Evolutionary conservation across 2,888 invertebrate genomes (phyloP).

Genomic region (Rhamnusium bicolor): DNA sequence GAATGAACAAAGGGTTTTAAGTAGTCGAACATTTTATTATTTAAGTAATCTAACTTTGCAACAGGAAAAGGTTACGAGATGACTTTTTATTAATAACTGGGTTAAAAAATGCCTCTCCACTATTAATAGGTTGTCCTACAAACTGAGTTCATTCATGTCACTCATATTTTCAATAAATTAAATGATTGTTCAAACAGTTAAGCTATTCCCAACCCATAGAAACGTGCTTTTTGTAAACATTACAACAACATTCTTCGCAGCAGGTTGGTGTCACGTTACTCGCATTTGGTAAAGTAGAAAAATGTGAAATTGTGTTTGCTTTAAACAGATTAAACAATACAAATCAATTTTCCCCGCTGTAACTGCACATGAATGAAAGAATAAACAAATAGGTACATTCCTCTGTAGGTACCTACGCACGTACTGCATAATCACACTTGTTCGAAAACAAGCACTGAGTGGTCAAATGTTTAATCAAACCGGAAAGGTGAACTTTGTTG

Average conservation of each 20-base stretch:
- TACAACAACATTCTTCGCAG: conserved; percentile 37
- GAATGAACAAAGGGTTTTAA: too few species aligned
- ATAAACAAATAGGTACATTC: conserved; percentile 5
- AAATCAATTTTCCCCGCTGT: conserved; percentile 33
- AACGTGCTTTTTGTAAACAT: conserved; percentile 39
- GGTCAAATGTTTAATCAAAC: conserved; percentile 34
- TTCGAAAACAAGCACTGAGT: conserved; percentile 23
- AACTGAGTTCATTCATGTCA: conserved; percentile 19
- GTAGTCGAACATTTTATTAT: too few species aligned
- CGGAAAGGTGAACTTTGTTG: conserved; percentile 17
- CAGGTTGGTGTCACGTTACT: conserved; percentile 41
- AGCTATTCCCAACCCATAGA: conserved; percentile 29
- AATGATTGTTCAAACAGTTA: conserved; percentile 23
- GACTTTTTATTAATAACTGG: neutral
- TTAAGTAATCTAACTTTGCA: too few species aligned
- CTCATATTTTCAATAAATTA: conserved; percentile 17
- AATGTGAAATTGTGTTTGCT: conserved; percentile 32
- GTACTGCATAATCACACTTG: conserved; percentile 20
- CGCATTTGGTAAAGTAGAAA: conserved; percentile 32
- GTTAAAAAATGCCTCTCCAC: neutral
- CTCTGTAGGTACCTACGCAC: conserved; percentile 2
- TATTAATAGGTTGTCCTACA: conserved; percentile 1
- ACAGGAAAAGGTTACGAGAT: conserved; percentile 1
- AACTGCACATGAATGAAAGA: conserved; percentile 36
- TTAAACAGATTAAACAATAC: conserved; percentile 24